Percentiles rank a stretch among this genome's conserved stretches.
phyloP scores from a whole-genome alignment of 2,888 invertebrate species.

The Xestoiulus laeticollis region DNA sequence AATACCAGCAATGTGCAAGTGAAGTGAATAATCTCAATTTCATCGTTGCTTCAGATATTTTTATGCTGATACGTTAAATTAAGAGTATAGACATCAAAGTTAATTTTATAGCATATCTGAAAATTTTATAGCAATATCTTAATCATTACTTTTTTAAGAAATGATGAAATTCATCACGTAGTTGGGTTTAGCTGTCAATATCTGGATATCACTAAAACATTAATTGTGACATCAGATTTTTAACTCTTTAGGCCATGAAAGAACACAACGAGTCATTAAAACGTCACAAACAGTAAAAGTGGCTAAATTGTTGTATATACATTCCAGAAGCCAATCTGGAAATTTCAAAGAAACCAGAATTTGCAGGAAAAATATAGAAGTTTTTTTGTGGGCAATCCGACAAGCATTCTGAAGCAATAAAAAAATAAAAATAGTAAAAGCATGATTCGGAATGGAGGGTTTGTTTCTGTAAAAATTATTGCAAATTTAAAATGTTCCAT shows the following conservation, averaged over 20 bases:
- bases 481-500: background rate
- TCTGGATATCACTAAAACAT: too few relatives aligned
- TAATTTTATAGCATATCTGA: background rate
- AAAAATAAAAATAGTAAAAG: background rate
- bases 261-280: background rate
- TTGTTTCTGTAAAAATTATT: background rate
- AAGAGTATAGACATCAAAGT: background rate
- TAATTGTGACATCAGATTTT: background rate
- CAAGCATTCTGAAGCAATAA: background rate
- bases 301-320: too few relatives aligned
- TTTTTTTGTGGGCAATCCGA: background rate
- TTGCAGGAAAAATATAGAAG: background rate
- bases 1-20: background rate
- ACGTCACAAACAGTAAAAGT: background rate
- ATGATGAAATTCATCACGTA: background rate
- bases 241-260: background rate
- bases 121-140: background rate
- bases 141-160: background rate
- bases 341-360: background rate
- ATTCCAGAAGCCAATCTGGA: background rate
- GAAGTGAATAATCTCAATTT: too few relatives aligned
- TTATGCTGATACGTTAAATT: too few relatives aligned
- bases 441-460: background rate
- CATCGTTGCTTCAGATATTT: too few relatives aligned
- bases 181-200: background rate